phyloP scores from a whole-genome alignment of 30 jellyfish, hydroid and myxozoan species.

The Turritopsis rubra region DNA sequence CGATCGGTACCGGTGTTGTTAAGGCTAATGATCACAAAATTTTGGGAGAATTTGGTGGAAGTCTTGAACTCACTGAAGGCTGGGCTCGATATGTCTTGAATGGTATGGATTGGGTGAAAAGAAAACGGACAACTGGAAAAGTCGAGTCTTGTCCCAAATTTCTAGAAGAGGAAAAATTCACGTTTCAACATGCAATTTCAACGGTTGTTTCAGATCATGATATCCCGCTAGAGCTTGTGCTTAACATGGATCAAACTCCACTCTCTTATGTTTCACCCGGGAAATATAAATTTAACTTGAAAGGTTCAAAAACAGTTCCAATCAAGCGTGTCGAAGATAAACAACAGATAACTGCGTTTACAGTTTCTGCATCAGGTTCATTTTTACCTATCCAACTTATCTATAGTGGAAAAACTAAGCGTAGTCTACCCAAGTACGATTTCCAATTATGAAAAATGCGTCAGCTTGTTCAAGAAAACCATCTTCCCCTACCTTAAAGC shows the following conservation, averaged over 20 bases:
- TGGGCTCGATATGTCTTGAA: background rate
- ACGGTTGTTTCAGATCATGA: background rate
- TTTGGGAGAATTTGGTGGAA: background rate
- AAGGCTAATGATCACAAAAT: constrained; percentile 9
- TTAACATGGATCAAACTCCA: constrained; percentile 13
- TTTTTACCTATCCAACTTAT: constrained; percentile 11
- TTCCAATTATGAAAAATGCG: constrained; percentile 17
- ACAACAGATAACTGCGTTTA: constrained; percentile 3
- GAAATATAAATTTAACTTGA: constrained; percentile 13
- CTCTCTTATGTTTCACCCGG: constrained; percentile 16
- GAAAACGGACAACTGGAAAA: constrained; percentile 25
- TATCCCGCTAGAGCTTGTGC: background rate
- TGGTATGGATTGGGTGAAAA: constrained; percentile 2
- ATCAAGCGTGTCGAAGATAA: background rate
- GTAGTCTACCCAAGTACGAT: constrained; percentile 5
- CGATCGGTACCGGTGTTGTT: constrained; percentile 9
- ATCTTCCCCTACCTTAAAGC: constrained; percentile 9
- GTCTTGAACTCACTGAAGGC: background rate
- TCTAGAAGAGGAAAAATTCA: constrained; percentile 7
- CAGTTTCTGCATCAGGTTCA: constrained; percentile 11
- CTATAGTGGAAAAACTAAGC: constrained; percentile 12
- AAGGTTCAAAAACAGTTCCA: too few relatives aligned
- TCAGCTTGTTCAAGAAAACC: constrained; percentile 10
- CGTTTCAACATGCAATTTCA: constrained; percentile 7
- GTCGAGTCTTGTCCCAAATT: constrained; percentile 10